Evolutionary conservation across 2,888 invertebrate genomes (phyloP), one percentile per base, ranked within the genome.

Genomic region (Sylvicola cinctus): DNA sequence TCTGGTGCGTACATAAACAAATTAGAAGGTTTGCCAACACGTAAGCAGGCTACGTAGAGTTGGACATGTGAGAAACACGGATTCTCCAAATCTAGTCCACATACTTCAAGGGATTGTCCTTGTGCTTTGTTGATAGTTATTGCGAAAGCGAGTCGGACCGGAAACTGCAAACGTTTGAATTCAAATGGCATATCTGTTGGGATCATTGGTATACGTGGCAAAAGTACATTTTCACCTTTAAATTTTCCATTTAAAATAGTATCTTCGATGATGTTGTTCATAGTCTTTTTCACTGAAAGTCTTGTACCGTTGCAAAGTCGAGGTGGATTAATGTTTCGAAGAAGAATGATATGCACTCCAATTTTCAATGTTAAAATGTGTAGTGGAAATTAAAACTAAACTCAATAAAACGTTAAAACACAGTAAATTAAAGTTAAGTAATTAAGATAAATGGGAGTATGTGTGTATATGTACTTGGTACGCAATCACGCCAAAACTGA

Each of bases 201-300:
- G 36, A 52, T 50, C 42, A 50, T 46, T 32, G 49, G 49, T 27
- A 51, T 50, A 16, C 46, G 42, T 40, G 49, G 48, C 31, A 52
- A 42, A 6, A 46, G 41, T 20, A 49, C 45, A 35, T 37, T 34
- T 38, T 45, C 35, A 14, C 41, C 36, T 40, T 42, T 41, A 36
- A 29, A 39, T 36, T 39, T 40, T 12, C 41, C 41, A 11, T 23
- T 41, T 11, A 43, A 25, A 23, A 47, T 45, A 3, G 41, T 46
- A 16, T 44, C 44, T 37, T 45, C 38, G 33, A 46, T 42, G 7
- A 47, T 40, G 33, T 44, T 47, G 31, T 39, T 41, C 36, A 40
- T 43, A n/a, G n/a, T n/a, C 20, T 20, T 20, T 20, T 33, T 38
- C 11, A 39, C 35, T 11, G 36, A 20, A 16, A 38, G 35, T 31